Percentiles rank a stretch among this genome's conserved stretches.
phyloP scores from a whole-genome alignment of 2,888 invertebrate genomes.

The Leucophenga maculata region DNA sequence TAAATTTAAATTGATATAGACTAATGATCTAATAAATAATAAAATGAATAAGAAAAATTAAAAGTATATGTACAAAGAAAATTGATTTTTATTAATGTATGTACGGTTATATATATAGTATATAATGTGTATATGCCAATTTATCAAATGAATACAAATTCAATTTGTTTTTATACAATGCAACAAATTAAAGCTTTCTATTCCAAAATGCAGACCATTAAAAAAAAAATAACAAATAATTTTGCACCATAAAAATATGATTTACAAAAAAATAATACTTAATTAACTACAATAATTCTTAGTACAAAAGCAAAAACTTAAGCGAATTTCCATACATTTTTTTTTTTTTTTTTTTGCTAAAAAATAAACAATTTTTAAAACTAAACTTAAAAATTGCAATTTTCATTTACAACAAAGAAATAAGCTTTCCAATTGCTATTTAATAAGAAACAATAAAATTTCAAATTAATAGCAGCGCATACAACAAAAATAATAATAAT shows the following conservation, averaged over 20 bases:
- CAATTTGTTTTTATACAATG: background rate
- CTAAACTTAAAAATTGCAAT: slow-evolving; percentile 62
- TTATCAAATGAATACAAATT: background rate
- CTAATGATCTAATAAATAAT: slow-evolving; percentile 33
- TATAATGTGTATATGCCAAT: background rate
- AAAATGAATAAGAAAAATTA: slow-evolving; percentile 35
- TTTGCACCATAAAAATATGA: slow-evolving; percentile 22
- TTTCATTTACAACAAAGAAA: slow-evolving; percentile 40
- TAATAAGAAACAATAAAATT: slow-evolving; percentile 61
- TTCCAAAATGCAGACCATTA: slow-evolving; percentile 39
- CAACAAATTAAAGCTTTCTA: background rate
- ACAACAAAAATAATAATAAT: slow-evolving; percentile 43
- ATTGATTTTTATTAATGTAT: background rate
- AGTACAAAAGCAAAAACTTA: slow-evolving; percentile 5
- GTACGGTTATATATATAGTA: slow-evolving; percentile 31
- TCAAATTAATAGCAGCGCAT: slow-evolving; percentile 59
- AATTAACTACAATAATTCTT: slow-evolving; percentile 31
- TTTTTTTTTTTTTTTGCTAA: background rate
- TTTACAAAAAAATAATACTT: slow-evolving; percentile 26
- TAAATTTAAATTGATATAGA: slow-evolving; percentile 59
- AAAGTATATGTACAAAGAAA: slow-evolving; percentile 26
- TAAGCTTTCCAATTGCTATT: slow-evolving; percentile 45
- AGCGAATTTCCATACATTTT: too few species aligned
- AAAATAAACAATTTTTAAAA: slow-evolving; percentile 62
- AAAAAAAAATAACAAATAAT: slow-evolving; percentile 33